Evolutionary conservation across 2,888 invertebrate genomes (phyloP).

Genomic region (Lamellibrachia satsuma): DNA sequence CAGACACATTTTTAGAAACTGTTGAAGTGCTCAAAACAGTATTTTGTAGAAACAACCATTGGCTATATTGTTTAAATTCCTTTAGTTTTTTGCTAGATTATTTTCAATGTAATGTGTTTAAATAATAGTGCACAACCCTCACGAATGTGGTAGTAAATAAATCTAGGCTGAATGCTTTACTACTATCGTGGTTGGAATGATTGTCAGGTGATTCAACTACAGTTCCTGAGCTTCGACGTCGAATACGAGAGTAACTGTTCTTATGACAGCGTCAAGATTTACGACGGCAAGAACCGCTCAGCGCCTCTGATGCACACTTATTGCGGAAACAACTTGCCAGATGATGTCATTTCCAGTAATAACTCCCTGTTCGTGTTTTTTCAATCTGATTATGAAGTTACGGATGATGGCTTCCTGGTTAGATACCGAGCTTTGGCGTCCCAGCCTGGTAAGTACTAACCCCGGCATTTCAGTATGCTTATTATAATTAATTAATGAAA

Average conservation of each 20-base stretch:
- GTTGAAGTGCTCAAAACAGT: no score
- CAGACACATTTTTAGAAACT: no score
- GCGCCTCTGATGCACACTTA: not conserved
- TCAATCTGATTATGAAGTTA: not conserved
- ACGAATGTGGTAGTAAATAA: no score
- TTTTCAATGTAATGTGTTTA: no score
- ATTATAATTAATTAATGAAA: not conserved
- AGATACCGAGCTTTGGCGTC: not conserved
- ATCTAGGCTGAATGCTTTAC: no score
- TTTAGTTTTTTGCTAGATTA: no score
- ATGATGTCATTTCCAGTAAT: not conserved
- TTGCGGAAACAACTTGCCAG: not conserved
- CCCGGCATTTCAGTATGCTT: not conserved
- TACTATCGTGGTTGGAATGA: not conserved
- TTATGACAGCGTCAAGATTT: not conserved
- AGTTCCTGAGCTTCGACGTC: not conserved
- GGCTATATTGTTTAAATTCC: no score
- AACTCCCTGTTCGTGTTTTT: not conserved
- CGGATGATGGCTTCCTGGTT: not conserved
- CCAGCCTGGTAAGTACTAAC: not conserved
- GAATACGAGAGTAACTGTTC: not conserved
- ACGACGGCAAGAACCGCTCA: not conserved
- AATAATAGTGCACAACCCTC: no score
- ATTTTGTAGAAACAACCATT: no score
- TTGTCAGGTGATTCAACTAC: not conserved